Evolutionary conservation across 1,140 invertebrate species (phyloP), one percentile per base, ranked within the genome.

Genomic region (Cepaea nemoralis): DNA sequence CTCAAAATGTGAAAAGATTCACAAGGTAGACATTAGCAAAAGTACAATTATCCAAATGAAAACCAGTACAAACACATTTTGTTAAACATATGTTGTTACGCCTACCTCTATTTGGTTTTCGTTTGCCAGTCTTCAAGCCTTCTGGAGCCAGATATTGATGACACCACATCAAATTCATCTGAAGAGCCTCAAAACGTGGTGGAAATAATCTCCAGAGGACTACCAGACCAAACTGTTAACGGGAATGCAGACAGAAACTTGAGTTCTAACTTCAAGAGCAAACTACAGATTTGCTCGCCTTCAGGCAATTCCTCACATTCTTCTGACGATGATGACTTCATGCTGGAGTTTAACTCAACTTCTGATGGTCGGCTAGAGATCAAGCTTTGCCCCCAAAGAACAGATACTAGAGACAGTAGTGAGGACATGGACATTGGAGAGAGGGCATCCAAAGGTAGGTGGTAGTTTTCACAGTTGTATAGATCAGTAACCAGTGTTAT

Each of bases 291-390:
- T 3, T 12, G 35, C 1, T 63, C 75, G 27, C 10, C 50, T 19
- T 59, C 75, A 35, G 75, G n/a, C 5, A 63, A 37, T 35, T 35
- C 24, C 10, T 77, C 75, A 10, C 75, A 24, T 22, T 37, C 75
- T 2, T 37, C 35, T 14, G 50, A 77, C 5, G 75, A 77, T 5
- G 75, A 77, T 42, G 75, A 77, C 27, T 77, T 77, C 35, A 77
- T 77, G 75, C 35, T 77, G 75, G 75, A 77, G 50, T 59, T 77
- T n/a, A 77, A 77, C 6, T 77, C 75, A 48, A 77, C 75, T 22
- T 50, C 48, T 48, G 75, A 77, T 50, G 75, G 75, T 0, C n/a
- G 42, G 35, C 31, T 77, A 37, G 75, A 77, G 75, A 77, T 77
- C 33, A 77, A 77, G 55, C 33, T 77, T 8, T 74, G 42, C 24